Evolutionary conservation across 2,797 vertebrate genomes (phyloP), one percentile per base, ranked within the genome.

Genomic region (Scolopax rusticola): DNA sequence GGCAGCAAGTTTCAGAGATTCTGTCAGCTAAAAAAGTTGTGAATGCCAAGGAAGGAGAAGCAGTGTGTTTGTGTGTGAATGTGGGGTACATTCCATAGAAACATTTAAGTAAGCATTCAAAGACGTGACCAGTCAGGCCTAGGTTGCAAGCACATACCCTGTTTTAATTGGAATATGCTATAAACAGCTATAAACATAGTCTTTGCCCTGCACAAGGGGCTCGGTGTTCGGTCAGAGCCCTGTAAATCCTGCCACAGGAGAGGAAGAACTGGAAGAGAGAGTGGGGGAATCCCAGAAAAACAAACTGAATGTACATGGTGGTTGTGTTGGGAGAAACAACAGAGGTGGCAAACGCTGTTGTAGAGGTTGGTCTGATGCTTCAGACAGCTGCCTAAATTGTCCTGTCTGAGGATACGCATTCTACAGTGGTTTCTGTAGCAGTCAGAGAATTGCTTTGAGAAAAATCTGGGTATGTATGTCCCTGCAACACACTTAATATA

Each of bases 301-400:
- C 16, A 53, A 68, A 56, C 15, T 61, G 15, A 40, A 51, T 12
- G 7, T 33, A 41, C 0, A 0, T 15, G 6, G 14, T 28, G 5
- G 1, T 47, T 47, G 47, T 17, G 16, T 3, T 60, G 48, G 43
- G 45, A 70, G 43, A 86, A 78, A 45, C 1, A 2, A 54, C 43
- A 36, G 27, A 76, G 36, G 27, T 30, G 33, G 30, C 30, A 80
- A 83, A 67, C 3, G 15, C 43, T 51, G 4, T 17, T 51, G 40
- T 2, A 56, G 53, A 73, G 12, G 8, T 59, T 8, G 38, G 19
- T 24, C 16, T 21, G 3, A 48, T 60, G 40, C 16, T 90, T 78
- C 57, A 83, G 57, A 12, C 12, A 86, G 21, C 20, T 1, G 0
- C 43, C 28, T 33, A 13, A 64, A 59, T 57, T 7, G 2, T 38